These are phyloP conservation scores for Paratrypauchen microcephalus DNA, from an alignment of 2,797 vertebrate species.

Conservation along the genomic window DNA sequence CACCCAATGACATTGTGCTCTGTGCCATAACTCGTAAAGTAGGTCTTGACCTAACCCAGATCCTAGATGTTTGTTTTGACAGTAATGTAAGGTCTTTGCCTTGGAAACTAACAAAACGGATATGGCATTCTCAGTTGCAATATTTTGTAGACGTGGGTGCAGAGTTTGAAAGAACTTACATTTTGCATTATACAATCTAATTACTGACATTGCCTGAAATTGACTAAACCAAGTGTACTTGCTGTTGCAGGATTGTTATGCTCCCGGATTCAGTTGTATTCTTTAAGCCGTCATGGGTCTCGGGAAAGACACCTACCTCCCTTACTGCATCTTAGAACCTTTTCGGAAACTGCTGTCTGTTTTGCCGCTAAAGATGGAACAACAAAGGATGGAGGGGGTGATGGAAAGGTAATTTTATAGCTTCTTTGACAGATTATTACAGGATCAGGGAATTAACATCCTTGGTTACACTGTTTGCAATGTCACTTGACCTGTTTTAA, in stretches of 20 bases:
- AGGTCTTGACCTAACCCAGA: slow-evolving; percentile 30
- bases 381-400: slow-evolving; percentile 86
- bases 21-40: slow-evolving; percentile 19
- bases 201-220: background rate
- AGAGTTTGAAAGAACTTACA: background rate
- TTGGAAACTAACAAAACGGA: background rate
- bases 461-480: background rate
- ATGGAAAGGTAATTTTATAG: slow-evolving; percentile 85
- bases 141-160: background rate
- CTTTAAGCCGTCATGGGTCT: slow-evolving; percentile 81
- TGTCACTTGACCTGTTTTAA: slow-evolving; percentile 10
- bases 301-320: slow-evolving; percentile 79
- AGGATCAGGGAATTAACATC: background rate
- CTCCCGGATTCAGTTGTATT: slow-evolving; percentile 80
- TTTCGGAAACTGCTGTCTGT: slow-evolving; percentile 86
- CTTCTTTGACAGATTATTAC: background rate
- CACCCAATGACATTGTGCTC: slow-evolving; percentile 37
- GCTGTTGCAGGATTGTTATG: slow-evolving; percentile 81
- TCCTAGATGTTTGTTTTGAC: slow-evolving; percentile 38
- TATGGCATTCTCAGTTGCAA: background rate
- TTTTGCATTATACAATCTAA: background rate
- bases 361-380: slow-evolving; percentile 91
- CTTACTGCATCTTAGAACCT: slow-evolving; percentile 80
- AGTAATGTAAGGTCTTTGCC: slow-evolving; percentile 14
- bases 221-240: background rate